A percentile compares a stretch with the other conserved stretches of the same genome.
Conservation (phyloP, 2,888 invertebrate species). For the Phortica okadai region DNA sequence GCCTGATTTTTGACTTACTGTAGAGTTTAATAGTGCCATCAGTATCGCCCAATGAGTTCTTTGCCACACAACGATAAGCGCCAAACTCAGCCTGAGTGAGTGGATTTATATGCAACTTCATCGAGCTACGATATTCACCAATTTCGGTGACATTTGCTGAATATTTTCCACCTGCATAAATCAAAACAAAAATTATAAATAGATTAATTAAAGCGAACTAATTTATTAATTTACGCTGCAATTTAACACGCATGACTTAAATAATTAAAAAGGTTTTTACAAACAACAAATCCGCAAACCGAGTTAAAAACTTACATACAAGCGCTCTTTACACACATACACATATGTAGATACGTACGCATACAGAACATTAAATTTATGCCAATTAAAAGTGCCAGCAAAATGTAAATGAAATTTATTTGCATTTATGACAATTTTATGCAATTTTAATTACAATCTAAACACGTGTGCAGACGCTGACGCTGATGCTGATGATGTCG, state of each 20-base stretch:
- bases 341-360: neutral
- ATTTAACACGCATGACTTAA: conserved; percentile 38
- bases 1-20: conserved; percentile 80
- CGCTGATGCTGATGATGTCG: conserved; percentile 35
- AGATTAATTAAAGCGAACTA: conserved; percentile 61
- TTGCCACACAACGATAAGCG: conserved; percentile 88
- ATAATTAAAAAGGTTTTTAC: conserved; percentile 63
- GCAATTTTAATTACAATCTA: conserved; percentile 39
- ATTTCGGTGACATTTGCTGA: conserved; percentile 83
- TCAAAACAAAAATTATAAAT: conserved; percentile 48
- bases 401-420: conserved; percentile 62
- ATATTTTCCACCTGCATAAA: conserved; percentile 80
- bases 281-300: conserved; percentile 35
- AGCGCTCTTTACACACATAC: neutral
- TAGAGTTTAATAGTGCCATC: conserved; percentile 90
- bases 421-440: conserved; percentile 53
- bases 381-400: conserved; percentile 49
- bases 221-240: conserved; percentile 40
- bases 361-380: conserved; percentile 24
- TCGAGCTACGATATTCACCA: conserved; percentile 86
- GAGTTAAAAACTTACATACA: neutral
- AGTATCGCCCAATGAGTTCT: conserved; percentile 89
- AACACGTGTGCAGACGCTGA: conserved; percentile 41
- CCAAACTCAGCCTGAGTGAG: conserved; percentile 84
- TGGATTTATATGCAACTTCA: conserved; percentile 84